Percentiles rank a stretch among this genome's conserved stretches.
These are phyloP conservation scores for Macropis europaea DNA, from an alignment of 2,888 invertebrate genomes.

Conservation along the genomic window DNA sequence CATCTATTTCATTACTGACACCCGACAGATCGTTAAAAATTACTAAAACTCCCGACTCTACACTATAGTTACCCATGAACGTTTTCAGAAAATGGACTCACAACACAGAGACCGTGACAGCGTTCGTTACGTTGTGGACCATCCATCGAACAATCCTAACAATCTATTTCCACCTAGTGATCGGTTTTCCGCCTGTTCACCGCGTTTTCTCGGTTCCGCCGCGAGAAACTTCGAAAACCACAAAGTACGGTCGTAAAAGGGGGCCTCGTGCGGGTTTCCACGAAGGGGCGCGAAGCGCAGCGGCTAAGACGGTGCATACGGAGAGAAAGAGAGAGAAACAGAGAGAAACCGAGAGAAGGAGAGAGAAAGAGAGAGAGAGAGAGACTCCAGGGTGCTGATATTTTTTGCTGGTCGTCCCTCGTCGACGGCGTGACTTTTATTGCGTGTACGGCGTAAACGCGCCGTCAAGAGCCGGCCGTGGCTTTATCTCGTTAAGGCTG, in stretches of 20 bases:
- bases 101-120: too few relatives aligned
- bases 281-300: conserved; percentile 28
- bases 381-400: conserved; percentile 26
- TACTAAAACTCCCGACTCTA: too few relatives aligned
- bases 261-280: conserved; percentile 65
- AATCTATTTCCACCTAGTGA: too few relatives aligned
- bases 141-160: too few relatives aligned
- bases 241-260: conserved; percentile 74
- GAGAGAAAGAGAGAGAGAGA: conserved; percentile 2
- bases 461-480: conserved; percentile 65
- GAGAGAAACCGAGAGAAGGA: not conserved
- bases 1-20: too few relatives aligned
- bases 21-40: too few relatives aligned
- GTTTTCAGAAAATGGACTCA: too few relatives aligned
- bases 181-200: conserved; percentile 1
- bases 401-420: conserved; percentile 63
- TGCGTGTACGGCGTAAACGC: conserved; percentile 74
- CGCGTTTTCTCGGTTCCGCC: conserved; percentile 31
- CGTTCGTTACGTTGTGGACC: too few relatives aligned
- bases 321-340: not conserved
- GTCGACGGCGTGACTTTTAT: conserved; percentile 73
- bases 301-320: conserved; percentile 25
- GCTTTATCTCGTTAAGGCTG: conserved; percentile 64
- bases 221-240: conserved; percentile 71
- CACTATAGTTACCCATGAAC: too few relatives aligned